These are phyloP conservation scores for Chaetophractus vellerosus DNA, from an alignment of 2,797 vertebrate genomes.

Conservation along the genomic window DNA sequence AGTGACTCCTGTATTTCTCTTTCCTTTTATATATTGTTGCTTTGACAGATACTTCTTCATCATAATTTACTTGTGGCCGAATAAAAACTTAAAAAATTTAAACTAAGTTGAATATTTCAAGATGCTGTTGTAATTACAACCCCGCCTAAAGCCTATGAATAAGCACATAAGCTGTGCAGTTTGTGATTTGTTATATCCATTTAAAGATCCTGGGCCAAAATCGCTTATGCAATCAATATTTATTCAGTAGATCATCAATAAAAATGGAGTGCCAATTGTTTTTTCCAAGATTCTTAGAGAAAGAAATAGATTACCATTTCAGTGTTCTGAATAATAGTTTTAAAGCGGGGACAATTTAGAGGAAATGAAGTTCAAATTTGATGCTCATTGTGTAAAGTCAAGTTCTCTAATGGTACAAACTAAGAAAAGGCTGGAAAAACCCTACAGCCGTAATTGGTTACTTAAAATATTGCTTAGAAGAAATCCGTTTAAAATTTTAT, in stretches of 20 bases:
- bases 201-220: conserved; percentile 32
- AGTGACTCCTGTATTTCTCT: not conserved
- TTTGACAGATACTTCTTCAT: conserved; percentile 12
- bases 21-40: not conserved
- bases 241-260: conserved; percentile 50
- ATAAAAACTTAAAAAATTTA: conserved; percentile 17
- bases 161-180: not conserved
- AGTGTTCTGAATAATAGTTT: conserved; percentile 46
- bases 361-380: conserved; percentile 55
- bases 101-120: conserved; percentile 45
- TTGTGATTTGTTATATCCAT: conserved; percentile 13
- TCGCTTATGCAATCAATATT: conserved; percentile 66
- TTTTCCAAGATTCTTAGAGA: conserved; percentile 5
- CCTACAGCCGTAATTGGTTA: not conserved
- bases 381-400: not conserved
- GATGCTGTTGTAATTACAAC: not conserved
- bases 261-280: not conserved
- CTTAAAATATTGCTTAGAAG: conserved; percentile 47
- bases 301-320: conserved; percentile 52
- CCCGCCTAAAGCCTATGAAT: not conserved
- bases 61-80: not conserved
- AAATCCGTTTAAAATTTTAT: conserved; percentile 43
- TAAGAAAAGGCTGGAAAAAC: not conserved
- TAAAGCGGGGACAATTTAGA: conserved; percentile 44
- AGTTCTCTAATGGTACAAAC: not conserved